These are phyloP conservation scores for Eriocheir sinensis DNA, from an alignment of 1,140 invertebrate species.

Conservation along the genomic window DNA sequence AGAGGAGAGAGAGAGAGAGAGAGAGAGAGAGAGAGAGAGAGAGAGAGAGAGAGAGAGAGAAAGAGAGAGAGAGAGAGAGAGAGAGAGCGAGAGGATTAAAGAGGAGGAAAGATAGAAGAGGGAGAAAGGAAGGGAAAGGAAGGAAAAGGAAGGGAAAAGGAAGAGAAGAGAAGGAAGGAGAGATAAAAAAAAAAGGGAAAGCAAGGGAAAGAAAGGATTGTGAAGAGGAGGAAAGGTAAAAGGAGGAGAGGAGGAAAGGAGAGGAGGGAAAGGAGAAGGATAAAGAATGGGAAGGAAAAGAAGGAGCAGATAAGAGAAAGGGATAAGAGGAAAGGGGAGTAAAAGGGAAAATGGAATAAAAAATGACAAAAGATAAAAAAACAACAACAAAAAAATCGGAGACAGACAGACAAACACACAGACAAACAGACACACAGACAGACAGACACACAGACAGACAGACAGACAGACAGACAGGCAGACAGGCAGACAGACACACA, in stretches of 20 bases:
- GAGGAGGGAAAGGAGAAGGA: slow-evolving; percentile 28
- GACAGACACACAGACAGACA: neutral
- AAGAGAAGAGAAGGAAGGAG: neutral
- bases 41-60: slow-evolving; percentile 50
- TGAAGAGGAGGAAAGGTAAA: neutral
- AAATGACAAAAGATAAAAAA: neutral
- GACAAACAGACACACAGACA: neutral
- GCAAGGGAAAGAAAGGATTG: neutral
- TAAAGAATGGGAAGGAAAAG: neutral
- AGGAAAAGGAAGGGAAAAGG: neutral
- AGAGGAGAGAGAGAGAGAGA: slow-evolving; percentile 29
- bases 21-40: slow-evolving; percentile 50
- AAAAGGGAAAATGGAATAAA: neutral
- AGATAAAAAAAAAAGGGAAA: neutral
- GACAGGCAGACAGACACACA: neutral
- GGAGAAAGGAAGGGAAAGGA: neutral
- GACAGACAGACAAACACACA: no score
- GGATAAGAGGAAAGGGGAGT: neutral
- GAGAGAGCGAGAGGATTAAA: neutral
- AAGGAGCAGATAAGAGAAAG: neutral
- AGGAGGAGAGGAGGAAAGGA: neutral
- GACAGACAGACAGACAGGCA: neutral
- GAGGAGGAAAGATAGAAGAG: neutral
- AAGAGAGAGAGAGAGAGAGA: slow-evolving; percentile 29
- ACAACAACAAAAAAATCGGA: no score